These are phyloP conservation scores for Himalopsyche tibetana DNA, from an alignment of 2,888 invertebrate species.

Conservation along the genomic window DNA sequence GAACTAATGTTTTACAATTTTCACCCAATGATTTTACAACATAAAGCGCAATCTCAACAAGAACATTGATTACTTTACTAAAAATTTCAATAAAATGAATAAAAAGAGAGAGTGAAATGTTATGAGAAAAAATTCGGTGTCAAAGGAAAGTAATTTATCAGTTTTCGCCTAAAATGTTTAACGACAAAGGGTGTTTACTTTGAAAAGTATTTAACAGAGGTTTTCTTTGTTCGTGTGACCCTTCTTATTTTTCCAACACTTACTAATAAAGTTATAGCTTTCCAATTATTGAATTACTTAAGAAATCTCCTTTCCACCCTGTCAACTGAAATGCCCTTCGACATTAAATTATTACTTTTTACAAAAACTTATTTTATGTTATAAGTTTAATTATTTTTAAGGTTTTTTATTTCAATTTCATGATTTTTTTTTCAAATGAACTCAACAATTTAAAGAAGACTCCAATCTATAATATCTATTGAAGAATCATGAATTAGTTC, in stretches of 20 bases:
- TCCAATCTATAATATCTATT: too few species aligned
- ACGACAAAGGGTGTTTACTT: slow-evolving; percentile 36
- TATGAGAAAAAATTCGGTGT: slow-evolving; percentile 8
- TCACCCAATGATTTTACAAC: not conserved
- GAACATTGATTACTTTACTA: not conserved
- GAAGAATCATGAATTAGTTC: too few species aligned
- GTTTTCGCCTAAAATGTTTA: slow-evolving; percentile 45
- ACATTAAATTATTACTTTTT: slow-evolving; percentile 20
- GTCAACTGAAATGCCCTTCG: slow-evolving; percentile 68
- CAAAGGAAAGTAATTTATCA: slow-evolving; percentile 44
- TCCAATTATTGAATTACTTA: slow-evolving; percentile 57
- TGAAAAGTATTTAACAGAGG: slow-evolving; percentile 39
- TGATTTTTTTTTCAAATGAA: too few species aligned
- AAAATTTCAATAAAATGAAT: slow-evolving; percentile 31
- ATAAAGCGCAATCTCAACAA: slow-evolving; percentile 12
- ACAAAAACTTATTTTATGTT: slow-evolving; percentile 7
- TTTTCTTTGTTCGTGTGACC: slow-evolving; percentile 46
- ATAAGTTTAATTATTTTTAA: slow-evolving; percentile 3
- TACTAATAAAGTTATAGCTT: slow-evolving; percentile 54
- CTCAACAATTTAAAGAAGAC: too few species aligned
- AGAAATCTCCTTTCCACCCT: slow-evolving; percentile 65
- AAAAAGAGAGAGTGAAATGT: slow-evolving; percentile 24
- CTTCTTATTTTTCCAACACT: slow-evolving; percentile 48
- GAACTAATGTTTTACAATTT: not conserved
- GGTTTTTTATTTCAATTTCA: too few species aligned